phyloP scores from a whole-genome alignment of 2,797 vertebrate genomes.

The Sebastiscus albofasciatus region DNA sequence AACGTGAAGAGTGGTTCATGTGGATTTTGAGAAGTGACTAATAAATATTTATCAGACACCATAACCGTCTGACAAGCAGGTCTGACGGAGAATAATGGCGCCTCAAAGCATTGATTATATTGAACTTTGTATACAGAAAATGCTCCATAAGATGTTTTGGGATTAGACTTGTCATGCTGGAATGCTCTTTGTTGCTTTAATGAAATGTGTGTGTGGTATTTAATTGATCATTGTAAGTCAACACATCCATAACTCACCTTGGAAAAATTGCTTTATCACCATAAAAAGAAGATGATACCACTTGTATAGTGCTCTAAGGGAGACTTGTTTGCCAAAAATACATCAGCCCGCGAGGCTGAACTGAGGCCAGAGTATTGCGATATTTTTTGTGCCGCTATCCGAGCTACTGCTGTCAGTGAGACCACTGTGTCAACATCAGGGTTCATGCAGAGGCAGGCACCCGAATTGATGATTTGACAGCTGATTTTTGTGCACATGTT shows the following conservation, averaged over 20 bases:
- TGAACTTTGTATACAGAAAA: neutral
- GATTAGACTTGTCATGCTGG: neutral
- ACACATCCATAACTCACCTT: neutral
- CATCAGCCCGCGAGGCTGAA: neutral
- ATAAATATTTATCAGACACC: neutral
- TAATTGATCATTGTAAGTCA: neutral
- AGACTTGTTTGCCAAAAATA: neutral
- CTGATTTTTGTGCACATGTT: conserved; percentile 8
- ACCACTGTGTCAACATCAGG: neutral
- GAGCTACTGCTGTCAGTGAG: neutral
- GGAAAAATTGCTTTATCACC: neutral
- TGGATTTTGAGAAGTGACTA: neutral
- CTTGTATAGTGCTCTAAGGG: neutral
- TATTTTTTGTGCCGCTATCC: neutral
- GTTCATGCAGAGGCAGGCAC: neutral
- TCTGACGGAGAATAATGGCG: neutral
- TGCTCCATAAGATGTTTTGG: neutral
- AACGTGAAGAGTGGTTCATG: neutral
- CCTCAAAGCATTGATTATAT: neutral
- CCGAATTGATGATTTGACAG: conserved; percentile 14
- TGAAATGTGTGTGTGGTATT: neutral
- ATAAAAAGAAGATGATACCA: neutral
- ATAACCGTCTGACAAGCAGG: neutral
- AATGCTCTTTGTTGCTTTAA: neutral
- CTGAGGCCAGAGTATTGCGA: neutral